These are phyloP conservation scores for Patella ulyssiponensis DNA, from an alignment of 2,888 invertebrate genomes.

Conservation along the genomic window DNA sequence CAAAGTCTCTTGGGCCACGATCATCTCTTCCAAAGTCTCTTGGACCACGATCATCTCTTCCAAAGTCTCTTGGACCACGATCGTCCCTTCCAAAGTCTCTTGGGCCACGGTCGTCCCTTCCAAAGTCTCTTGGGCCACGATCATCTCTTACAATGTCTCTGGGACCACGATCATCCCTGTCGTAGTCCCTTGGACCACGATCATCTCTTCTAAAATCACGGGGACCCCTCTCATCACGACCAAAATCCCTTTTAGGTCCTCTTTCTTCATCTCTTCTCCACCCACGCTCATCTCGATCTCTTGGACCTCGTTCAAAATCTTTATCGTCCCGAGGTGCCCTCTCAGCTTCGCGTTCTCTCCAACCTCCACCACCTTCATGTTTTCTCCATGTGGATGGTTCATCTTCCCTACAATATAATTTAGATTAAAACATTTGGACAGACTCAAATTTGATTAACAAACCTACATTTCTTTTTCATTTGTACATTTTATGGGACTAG, in stretches of 20 bases:
- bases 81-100: too few relatives aligned
- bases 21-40: too few relatives aligned
- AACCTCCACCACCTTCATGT: conserved; percentile 45
- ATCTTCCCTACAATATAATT: background rate
- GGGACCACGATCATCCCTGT: conserved; percentile 15
- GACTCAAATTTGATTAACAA: too few relatives aligned
- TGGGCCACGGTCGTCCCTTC: too few relatives aligned
- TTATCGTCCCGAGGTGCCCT: conserved; percentile 36
- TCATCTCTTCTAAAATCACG: background rate
- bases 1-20: too few relatives aligned
- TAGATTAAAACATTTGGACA: too few relatives aligned
- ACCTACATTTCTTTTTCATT: too few relatives aligned
- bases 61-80: too few relatives aligned
- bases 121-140: too few relatives aligned
- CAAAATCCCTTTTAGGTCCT: conserved; percentile 34
- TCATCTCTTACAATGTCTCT: too few relatives aligned
- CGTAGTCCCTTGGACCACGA: background rate
- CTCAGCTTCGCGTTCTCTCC: conserved; percentile 65
- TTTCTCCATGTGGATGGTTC: conserved; percentile 44
- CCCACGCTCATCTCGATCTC: conserved; percentile 28
- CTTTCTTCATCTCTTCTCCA: conserved; percentile 30
- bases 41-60: too few relatives aligned
- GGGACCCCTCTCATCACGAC: conserved; percentile 36
- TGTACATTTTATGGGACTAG: background rate
- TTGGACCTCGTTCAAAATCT: conserved; percentile 32